Evolutionary conservation across 2,797 vertebrate genomes (phyloP), one percentile per base, ranked within the genome.

Genomic region (Spatula clypeata): DNA sequence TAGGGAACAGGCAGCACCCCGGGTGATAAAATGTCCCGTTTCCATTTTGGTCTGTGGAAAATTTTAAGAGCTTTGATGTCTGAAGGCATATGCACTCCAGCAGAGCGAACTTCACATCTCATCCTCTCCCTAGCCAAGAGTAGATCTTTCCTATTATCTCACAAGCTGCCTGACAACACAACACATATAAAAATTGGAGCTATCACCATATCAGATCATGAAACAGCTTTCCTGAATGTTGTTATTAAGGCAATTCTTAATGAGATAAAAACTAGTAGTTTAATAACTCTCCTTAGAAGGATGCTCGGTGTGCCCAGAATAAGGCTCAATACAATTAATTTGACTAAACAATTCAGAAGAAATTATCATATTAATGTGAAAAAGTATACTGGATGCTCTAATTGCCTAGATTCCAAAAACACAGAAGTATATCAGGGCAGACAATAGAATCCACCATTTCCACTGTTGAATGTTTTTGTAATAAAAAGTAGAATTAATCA

Each of bases 11-110:
- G 79, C 69, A 96, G 94, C 92, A 95, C 95, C 83, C 93, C 93
- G 92, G 95, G 96, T 96, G 80, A 93, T 93, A 95, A 96, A 94
- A 95, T 84, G 90, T 88, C 93, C 93, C 5, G 9, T 96, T 97
- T 96, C 94, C 77, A 82, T 88, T 92, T 92, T 90, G 86, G 66
- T 88, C 66, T 86, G 38, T 74, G 84, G 79, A 87, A 96, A 92
- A 89, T 91, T 92, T 83, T 66, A 74, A 82, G 84, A 85, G 77
- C 93, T 96, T 96, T 96, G 94, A 95, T 93, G 90, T 96, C 74
- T 89, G 77, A 93, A 89, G 84, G 92, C 90, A 94, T 92, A 93
- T 65, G 88, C 88, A 89, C 92, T 96, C 94, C 96, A 95, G 86
- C 94, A 96, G 95, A 94, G 90, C 91, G 94, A 95, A 87, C 80